Evolutionary conservation across 2,113 vertebrate genomes (phyloP), one percentile per base, ranked within the genome.

Genomic region (Seriola quinqueradiata): DNA sequence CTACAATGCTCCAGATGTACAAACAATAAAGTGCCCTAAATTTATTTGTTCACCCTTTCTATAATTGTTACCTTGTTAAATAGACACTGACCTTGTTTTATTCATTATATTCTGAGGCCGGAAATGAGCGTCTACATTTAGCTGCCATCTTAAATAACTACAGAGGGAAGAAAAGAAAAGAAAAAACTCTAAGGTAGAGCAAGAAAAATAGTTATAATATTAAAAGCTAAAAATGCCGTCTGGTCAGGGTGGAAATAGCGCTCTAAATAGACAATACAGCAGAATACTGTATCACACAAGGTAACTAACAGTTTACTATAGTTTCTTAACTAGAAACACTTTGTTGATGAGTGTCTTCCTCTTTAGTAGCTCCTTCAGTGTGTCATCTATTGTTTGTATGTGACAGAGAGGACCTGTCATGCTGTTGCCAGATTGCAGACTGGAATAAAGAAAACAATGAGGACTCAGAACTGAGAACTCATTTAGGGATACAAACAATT

Each of bases 371-470:
- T 42, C 65, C 59, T 82, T 73, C 11, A 66, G 46, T 54, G 74
- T 44, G 36, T 65, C 36, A n/a, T 36, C 12, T 52, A 74, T 67
- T 65, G 63, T 82, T 70, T 71, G 50, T 70, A 50, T 32, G n/a
- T 81, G 76, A 75, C 55, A 73, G 38, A 0, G 72, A 75, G 16
- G 60, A 59, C 36, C n/a, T 78, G 72, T 81, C 42, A 68, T 11
- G n/a, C 57, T n/a, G 9, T 9, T 83, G 32, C 4, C 70, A 82
- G 76, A 73, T 7, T 8, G 46, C 32, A 70, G 73, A 61, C 48
- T 58, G 44, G 17, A 60, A 87, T 70, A 42, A 88, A 89, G 77
- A 83, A 90, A 81, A 87, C 65, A 82, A 77, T 82, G 81, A 71
- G 1, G 10, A 67, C 66, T 82, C 75, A 79, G 69, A 54, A 76